phyloP scores from a whole-genome alignment of 2,797 vertebrate genomes.

The Falco naumanni region DNA sequence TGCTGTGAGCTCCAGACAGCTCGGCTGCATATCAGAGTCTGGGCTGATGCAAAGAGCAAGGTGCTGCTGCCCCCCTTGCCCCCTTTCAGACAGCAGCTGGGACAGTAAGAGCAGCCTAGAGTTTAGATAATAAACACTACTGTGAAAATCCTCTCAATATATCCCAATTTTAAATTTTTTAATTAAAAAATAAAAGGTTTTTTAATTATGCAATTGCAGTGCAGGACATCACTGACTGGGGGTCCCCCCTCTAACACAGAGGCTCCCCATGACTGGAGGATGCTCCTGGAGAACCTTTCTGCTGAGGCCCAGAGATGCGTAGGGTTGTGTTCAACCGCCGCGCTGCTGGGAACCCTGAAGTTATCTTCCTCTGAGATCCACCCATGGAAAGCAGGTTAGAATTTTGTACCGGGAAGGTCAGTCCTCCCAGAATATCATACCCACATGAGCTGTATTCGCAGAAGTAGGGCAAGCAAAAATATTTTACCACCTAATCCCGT shows the following conservation, averaged over 20 bases:
- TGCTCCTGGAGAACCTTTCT: neutral
- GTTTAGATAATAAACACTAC: neutral
- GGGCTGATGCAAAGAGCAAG: neutral
- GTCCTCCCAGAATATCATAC: neutral
- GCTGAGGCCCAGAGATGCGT: neutral
- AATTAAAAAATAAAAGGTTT: neutral
- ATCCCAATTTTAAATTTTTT: neutral
- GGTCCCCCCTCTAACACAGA: neutral
- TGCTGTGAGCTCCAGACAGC: neutral
- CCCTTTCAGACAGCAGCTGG: neutral
- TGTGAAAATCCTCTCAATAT: neutral
- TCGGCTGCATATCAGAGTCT: neutral
- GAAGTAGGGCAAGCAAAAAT: neutral
- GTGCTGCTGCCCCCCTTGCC: neutral
- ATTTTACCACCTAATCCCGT: constrained; percentile 3
- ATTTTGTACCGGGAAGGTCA: neutral
- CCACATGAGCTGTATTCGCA: neutral
- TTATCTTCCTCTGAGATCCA: neutral
- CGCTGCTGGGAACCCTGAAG: neutral
- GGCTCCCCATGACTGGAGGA: neutral
- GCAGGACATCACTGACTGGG: neutral
- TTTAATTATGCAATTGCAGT: neutral
- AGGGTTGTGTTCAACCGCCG: neutral
- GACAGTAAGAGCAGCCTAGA: neutral
- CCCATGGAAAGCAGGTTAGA: neutral